Base-by-base conservation (phyloP, 2,888 invertebrate species). In the Portevinia maculata region DNA sequence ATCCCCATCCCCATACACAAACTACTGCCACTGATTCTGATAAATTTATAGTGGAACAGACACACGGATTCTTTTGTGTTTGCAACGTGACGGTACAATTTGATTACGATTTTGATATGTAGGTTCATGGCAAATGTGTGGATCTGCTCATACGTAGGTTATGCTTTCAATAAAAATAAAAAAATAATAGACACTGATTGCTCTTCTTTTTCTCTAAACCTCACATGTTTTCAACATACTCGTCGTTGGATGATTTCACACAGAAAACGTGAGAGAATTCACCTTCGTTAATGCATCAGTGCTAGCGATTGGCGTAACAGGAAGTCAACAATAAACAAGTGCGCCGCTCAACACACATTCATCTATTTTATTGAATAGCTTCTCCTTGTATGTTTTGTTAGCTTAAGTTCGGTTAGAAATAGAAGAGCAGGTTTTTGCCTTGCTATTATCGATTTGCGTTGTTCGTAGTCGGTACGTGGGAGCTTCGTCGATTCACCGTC, bases 231-330 rank as follows among this genome's bases (percentile, higher is more conserved):
- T 6, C 48, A 50, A 50, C 41, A 3, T 28, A 19, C 24, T 24
- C 5, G 24, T 24, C 17, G 19, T 17, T 7, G 7, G 52, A 39
- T 52, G 24, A 57, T 69, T 60, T 69, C 9, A 19, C 13, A 65
- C 5, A 53, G 13, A 53, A 65, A 65, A 65, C 65, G 65, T 65
- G 44, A 69, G 60, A 69, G 37, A 24, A 57, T 34, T 71, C 64
- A 59, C 64, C 78, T 71, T 64, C 39, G 19, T 17, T 67, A 53
- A 8, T 48, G 17, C n/a, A 3, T 15, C n/a, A 41, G 41, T 41
- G 44, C 19, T 13, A 19, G 9, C 11, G 19, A 13, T 24, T 48
- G 21, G 21, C 24, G 13, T n/a, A 48, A 15, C 24, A 13, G 48
- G 48, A 48, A 28, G 28, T 48, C 13, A 24, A 11, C 28, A 24